Evolutionary conservation across 2,797 vertebrate genomes (phyloP).

Genomic region (Urophycis tenuis): DNA sequence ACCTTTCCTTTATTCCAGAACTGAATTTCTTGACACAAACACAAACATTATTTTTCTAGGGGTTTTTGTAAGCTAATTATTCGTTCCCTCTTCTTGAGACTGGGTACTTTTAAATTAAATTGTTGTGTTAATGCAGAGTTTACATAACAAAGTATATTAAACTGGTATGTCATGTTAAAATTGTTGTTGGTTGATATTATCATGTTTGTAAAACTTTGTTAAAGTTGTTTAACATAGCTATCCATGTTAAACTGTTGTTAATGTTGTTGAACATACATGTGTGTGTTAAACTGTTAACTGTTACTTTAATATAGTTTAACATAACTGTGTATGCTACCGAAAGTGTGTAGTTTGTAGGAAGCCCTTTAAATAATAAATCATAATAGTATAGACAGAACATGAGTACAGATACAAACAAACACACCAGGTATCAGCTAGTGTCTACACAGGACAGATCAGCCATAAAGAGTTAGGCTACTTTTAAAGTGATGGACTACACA

Average conservation of each 20-base stretch:
- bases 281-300: too few species aligned
- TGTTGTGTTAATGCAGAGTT: too few species aligned
- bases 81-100: not conserved
- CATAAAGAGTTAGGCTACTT: not conserved
- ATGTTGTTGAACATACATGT: not conserved
- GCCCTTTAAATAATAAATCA: not conserved
- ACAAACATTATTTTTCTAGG: not conserved
- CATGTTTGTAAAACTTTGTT: not conserved
- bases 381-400: not conserved
- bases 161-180: too few species aligned
- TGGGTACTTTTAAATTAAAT: not conserved
- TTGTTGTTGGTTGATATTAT: too few species aligned
- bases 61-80: too few species aligned
- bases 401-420: not conserved
- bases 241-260: not conserved
- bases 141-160: too few species aligned
- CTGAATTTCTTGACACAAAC: not conserved
- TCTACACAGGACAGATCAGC: not conserved
- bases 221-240: too few species aligned
- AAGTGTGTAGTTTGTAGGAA: not conserved
- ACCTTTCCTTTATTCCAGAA: not conserved
- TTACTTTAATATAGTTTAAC: too few species aligned
- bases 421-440: not conserved
- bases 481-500: not conserved
- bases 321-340: too few species aligned